These are phyloP conservation scores for Erpetoichthys calabaricus DNA, from an alignment of 2,797 vertebrate species.

Conservation along the genomic window DNA sequence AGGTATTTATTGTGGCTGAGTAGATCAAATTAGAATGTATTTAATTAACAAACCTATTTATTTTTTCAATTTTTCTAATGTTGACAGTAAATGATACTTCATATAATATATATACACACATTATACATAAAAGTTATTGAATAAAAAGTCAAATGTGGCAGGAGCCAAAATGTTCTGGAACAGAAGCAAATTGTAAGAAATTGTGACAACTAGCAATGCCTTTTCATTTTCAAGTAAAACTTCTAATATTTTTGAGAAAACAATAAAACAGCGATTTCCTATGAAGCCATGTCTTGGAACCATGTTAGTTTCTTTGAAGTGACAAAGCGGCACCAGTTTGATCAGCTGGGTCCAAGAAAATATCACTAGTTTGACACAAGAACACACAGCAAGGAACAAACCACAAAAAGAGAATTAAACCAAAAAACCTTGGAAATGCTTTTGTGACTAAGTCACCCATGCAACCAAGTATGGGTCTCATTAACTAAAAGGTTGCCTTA, in stretches of 20 bases:
- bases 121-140: too few relatives aligned
- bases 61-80: too few relatives aligned
- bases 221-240: constrained; percentile 1
- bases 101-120: too few relatives aligned
- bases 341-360: constrained; percentile 4
- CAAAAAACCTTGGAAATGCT: neutral
- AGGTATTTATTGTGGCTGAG: too few relatives aligned
- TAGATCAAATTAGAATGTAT: too few relatives aligned
- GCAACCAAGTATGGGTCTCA: neutral
- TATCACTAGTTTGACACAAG: constrained; percentile 1
- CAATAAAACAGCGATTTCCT: neutral
- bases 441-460: constrained; percentile 1
- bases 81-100: too few relatives aligned
- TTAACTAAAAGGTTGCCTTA: neutral
- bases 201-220: neutral
- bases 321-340: neutral
- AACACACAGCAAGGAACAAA: constrained; percentile 5
- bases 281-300: constrained; percentile 4
- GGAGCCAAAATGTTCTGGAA: too few relatives aligned
- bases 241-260: neutral
- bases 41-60: too few relatives aligned
- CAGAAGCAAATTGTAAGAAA: neutral
- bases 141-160: too few relatives aligned
- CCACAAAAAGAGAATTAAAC: constrained; percentile 1
- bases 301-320: constrained; percentile 1